Evolutionary conservation across 2,797 vertebrate species (phyloP), one percentile per base, ranked within the genome.

Genomic region (Gymnodraco acuticeps): DNA sequence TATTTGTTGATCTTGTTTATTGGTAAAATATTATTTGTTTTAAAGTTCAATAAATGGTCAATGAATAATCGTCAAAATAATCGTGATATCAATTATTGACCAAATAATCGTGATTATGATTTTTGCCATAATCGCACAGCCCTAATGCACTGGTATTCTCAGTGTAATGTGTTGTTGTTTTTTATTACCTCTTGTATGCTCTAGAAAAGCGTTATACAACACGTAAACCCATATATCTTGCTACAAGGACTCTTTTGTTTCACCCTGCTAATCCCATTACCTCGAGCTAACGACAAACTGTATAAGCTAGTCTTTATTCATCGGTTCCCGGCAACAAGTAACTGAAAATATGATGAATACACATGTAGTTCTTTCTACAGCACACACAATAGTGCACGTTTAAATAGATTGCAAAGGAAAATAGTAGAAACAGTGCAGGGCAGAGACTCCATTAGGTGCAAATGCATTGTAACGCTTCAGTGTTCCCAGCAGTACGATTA

Each of bases 231-330:
- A 45, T 64, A 62, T 41, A 14, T 72, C 47, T 17, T n/a, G 16
- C 53, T 64, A 87, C 78, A 88, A 84, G 75, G 52, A 61, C 13
- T n/a, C 61, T 58, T 80, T 89, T 89, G 80, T 92, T 80, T 64
- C 56, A 17, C 15, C 10, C 1, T 8, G 5, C 38, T 84, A 87
- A 87, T 86, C 85, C 60, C 54, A 80, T 83, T 72, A 81, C 68
- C 61, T 71, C 59, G 33, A 65, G 60, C 51, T 48, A 61, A 82
- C 12, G 38, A 67, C 66, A 66, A 70, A 58, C 53, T n/a, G 38
- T 42, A 64, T 10, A 58, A 72, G 50, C n/a, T 43, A 50, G 60
- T 59, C 73, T 19, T 43, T 16, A 27, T 64, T 70, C n/a, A 54
- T 59, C 45, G 15, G 45, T 27, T 71, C 16, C 43, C 27, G 4